phyloP scores from a whole-genome alignment of 2,888 invertebrate genomes.

The Xanthostigma xanthostigma region DNA sequence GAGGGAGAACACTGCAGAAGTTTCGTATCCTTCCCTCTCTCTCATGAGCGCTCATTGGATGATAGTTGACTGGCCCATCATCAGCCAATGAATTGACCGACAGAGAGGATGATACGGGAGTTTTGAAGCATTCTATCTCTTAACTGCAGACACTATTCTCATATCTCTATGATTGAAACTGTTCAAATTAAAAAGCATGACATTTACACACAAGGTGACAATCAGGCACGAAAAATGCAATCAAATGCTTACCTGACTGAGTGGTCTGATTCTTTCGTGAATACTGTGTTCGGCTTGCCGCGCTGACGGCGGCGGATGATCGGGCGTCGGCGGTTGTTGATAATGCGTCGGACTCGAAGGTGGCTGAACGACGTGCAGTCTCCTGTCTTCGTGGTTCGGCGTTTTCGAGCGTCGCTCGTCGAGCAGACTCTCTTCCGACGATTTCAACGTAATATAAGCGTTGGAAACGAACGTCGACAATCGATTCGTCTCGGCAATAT shows the following conservation, averaged over 20 bases:
- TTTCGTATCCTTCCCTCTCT: too few relatives aligned
- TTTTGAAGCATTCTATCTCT: too few relatives aligned
- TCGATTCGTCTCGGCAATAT: conserved; percentile 16
- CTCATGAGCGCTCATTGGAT: too few relatives aligned
- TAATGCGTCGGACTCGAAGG: conserved; percentile 84
- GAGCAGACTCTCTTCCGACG: conserved; percentile 43
- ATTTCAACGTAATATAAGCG: conserved; percentile 38
- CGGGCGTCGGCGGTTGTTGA: conserved; percentile 83
- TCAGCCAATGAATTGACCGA: too few relatives aligned
- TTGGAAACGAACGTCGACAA: conserved; percentile 33
- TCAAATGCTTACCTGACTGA: conserved; percentile 68
- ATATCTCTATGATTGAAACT: too few relatives aligned
- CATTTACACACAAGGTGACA: conserved; percentile 25
- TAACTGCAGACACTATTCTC: too few relatives aligned
- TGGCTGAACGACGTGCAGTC: conserved; percentile 21
- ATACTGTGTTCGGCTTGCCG: conserved; percentile 79
- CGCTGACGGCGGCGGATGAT: conserved; percentile 86
- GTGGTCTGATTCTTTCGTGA: conserved; percentile 74
- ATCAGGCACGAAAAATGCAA: conserved; percentile 31
- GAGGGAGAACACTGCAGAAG: too few relatives aligned
- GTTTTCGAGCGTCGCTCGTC: conserved; percentile 30
- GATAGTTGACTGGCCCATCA: too few relatives aligned
- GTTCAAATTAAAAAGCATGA: not conserved
- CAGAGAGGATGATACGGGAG: too few relatives aligned
- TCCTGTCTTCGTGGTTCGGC: conserved; percentile 9